Evolutionary conservation across 2,888 invertebrate genomes (phyloP).

Genomic region (Scaptodrosophila latifasciaeformis): DNA sequence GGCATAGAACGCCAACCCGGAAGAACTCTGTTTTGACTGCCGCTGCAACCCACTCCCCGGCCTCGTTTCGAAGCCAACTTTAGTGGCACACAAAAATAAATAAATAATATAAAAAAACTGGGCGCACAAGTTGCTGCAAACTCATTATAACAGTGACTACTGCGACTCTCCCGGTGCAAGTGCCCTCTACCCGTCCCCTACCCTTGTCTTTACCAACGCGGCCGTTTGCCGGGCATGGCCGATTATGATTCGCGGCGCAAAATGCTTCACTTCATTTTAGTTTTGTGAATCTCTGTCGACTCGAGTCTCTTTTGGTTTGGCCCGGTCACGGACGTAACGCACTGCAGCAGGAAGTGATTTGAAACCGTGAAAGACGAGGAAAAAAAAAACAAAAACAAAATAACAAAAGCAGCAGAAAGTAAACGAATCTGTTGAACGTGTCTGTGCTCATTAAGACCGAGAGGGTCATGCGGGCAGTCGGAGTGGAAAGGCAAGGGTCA

Average conservation of each 20-base stretch:
- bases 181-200: neutral
- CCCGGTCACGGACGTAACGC: slow-evolving; percentile 2
- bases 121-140: slow-evolving; percentile 59
- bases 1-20: too few relatives aligned
- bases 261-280: slow-evolving; percentile 67
- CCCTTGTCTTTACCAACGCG: neutral
- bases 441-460: too few relatives aligned
- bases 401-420: neutral
- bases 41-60: too few relatives aligned
- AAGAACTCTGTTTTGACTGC: too few relatives aligned
- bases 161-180: neutral
- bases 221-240: slow-evolving; percentile 38
- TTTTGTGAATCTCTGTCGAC: slow-evolving; percentile 47
- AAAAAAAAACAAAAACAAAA: slow-evolving; percentile 11
- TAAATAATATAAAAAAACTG: slow-evolving; percentile 23
- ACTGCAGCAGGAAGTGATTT: slow-evolving; percentile 55
- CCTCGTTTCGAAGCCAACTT: slow-evolving; percentile 6
- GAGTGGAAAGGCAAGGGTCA: too few relatives aligned
- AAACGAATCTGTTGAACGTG: neutral
- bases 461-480: too few relatives aligned
- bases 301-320: too few relatives aligned
- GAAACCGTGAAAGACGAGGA: slow-evolving; percentile 19
- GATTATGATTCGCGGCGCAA: slow-evolving; percentile 64
- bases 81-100: slow-evolving; percentile 51
- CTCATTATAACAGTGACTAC: slow-evolving; percentile 57